These are phyloP conservation scores for Spodoptera littoralis DNA, from an alignment of 2,888 invertebrate genomes.

Conservation along the genomic window DNA sequence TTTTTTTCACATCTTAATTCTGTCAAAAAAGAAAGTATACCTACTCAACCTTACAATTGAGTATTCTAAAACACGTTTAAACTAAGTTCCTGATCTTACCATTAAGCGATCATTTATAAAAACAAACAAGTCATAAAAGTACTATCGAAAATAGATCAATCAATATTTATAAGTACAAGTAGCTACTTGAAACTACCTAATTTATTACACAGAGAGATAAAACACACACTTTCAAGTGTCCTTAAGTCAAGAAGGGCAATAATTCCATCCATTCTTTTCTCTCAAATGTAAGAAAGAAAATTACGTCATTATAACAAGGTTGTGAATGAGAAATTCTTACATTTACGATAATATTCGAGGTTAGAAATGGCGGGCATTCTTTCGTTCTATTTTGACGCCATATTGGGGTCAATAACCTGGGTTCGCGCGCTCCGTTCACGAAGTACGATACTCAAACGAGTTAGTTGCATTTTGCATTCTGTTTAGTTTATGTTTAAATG, in stretches of 20 bases:
- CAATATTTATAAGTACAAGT: no score
- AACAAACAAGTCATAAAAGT: no score
- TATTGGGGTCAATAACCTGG: conserved; percentile 81
- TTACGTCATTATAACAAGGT: conserved; percentile 44
- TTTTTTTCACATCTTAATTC: no score
- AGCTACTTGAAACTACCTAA: conserved; percentile 6
- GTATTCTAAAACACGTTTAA: no score
- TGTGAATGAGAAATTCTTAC: conserved; percentile 63
- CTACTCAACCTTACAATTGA: no score
- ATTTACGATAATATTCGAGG: conserved; percentile 83
- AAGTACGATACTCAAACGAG: conserved; percentile 63
- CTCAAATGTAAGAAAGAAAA: conserved; percentile 7
- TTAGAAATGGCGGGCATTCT: conserved; percentile 86
- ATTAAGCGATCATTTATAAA: no score
- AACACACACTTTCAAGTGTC: conserved; percentile 39
- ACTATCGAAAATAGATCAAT: no score
- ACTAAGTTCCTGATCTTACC: no score
- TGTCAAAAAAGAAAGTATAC: no score
- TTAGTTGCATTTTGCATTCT: conserved; percentile 69
- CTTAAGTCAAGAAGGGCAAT: conserved; percentile 25
- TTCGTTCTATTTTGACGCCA: conserved; percentile 87
- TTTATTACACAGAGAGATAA: conserved; percentile 28
- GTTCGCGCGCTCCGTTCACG: conserved; percentile 74
- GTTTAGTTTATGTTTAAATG: conserved; percentile 57
- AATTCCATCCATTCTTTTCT: no score